Conservation (phyloP, 2,797 vertebrate genomes). For the Thunnus albacares region DNA sequence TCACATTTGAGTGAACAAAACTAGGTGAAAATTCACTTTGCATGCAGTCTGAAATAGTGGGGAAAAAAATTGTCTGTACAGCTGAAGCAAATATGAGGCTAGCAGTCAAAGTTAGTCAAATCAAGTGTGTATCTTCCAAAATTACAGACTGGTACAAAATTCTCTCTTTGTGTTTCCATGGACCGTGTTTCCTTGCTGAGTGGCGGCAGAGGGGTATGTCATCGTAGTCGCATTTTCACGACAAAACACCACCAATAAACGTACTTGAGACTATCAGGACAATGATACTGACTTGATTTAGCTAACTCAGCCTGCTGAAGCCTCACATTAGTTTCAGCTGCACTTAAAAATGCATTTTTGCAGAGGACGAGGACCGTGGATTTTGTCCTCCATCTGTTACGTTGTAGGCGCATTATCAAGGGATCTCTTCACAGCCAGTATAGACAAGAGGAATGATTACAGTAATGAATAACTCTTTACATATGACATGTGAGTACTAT, state of each 20-base stretch:
- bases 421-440: not conserved
- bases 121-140: not conserved
- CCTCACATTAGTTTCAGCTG: conserved; percentile 2
- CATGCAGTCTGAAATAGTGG: not conserved
- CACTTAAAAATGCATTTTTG: not conserved
- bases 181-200: not conserved
- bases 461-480: not conserved
- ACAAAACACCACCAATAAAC: conserved; percentile 1
- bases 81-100: not conserved
- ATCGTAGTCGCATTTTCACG: no score
- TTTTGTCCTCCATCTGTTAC: not conserved
- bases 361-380: not conserved
- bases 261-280: not conserved
- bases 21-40: not conserved
- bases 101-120: not conserved
- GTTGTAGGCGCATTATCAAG: no score
- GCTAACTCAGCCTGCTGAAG: not conserved
- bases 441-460: not conserved
- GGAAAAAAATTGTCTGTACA: no score
- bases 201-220: not conserved
- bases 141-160: not conserved
- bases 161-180: not conserved
- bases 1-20: not conserved
- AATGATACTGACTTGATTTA: not conserved
- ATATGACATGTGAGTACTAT: not conserved